Base-by-base conservation (phyloP, 1,140 invertebrate genomes). In the Eumeta japonica region DNA sequence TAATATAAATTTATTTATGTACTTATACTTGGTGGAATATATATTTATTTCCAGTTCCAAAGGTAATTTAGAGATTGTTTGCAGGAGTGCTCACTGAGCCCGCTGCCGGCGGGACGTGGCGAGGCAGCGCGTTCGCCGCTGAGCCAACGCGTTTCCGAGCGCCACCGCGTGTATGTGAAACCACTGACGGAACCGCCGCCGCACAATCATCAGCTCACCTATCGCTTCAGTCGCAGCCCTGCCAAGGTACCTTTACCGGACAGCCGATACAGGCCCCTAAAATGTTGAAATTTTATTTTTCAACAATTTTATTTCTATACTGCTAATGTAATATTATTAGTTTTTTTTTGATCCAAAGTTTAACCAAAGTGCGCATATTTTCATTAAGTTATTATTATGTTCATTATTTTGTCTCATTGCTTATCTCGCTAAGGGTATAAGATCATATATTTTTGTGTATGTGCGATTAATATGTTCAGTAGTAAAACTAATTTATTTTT, bases 141-240 rank as follows among this genome's bases (percentile, higher is more conserved):
- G n/a, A 35, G 53, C 45, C 90, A 37, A 78, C 85, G 71, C 62
- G 82, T 62, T 62, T 83, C 45, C 61, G 81, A 55, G 71, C 81
- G 37, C 66, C 82, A 67, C 85, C 89, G 41, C 82, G 88, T 55
- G 70, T 88, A 45, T 66, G 87, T 72, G 59, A 87, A 64, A 78
- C 92, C 54, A 81, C 88, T 52, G 77, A 79, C 57, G 81, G 81
- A 78, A 58, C 57, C 78, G 48, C 62, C 60, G 24, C 54, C 53
- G 1, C 75, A 80, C 16, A 76, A 80, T 12, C 79, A 82, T 34
- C 82, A 83, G 43, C 75, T 92, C 45, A 86, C 84, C 30, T 97
- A 94, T 72, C 85, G 84, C 45, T 93, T 97, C 63, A 90, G 86
- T 62, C 81, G 85, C 37, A 96, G 92, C 75, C 92, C 93, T 10